phyloP scores from a whole-genome alignment of 2,888 invertebrate genomes.

The Dolichomitus sp. region DNA sequence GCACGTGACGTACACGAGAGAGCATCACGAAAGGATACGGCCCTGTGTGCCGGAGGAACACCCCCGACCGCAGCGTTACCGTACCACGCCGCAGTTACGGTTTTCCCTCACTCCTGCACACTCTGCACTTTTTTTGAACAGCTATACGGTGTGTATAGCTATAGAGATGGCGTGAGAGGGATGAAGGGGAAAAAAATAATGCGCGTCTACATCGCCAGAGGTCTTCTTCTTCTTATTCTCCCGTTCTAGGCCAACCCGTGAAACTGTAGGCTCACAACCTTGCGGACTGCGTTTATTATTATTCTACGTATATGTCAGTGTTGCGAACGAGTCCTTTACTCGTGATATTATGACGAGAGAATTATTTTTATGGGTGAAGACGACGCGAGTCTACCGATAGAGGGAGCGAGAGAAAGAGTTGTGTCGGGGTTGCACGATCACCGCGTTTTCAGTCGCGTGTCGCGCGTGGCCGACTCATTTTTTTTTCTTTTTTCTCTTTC shows the following conservation, averaged over 20 bases:
- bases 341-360: slow-evolving; percentile 22
- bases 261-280: neutral
- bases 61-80: slow-evolving; percentile 78
- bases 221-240: slow-evolving; percentile 9
- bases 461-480: slow-evolving; percentile 79
- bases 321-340: slow-evolving; percentile 10
- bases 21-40: slow-evolving; percentile 51
- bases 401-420: slow-evolving; percentile 26
- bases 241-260: neutral
- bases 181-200: slow-evolving; percentile 14
- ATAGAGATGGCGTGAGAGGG: neutral
- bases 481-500: slow-evolving; percentile 75
- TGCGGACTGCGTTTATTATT: neutral
- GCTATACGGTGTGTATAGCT: neutral
- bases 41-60: slow-evolving; percentile 69
- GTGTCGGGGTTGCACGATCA: slow-evolving; percentile 58
- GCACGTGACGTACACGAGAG: slow-evolving; percentile 32
- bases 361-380: slow-evolving; percentile 20
- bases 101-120: slow-evolving; percentile 73
- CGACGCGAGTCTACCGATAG: neutral
- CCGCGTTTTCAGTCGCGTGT: slow-evolving; percentile 73
- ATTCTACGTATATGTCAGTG: slow-evolving; percentile 8
- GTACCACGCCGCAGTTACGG: slow-evolving; percentile 78
- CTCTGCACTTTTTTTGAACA: slow-evolving; percentile 61
- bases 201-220: slow-evolving; percentile 23